Conservation (phyloP, 53 echinoderm and acorn worm species). For the Holothuria scabra region DNA sequence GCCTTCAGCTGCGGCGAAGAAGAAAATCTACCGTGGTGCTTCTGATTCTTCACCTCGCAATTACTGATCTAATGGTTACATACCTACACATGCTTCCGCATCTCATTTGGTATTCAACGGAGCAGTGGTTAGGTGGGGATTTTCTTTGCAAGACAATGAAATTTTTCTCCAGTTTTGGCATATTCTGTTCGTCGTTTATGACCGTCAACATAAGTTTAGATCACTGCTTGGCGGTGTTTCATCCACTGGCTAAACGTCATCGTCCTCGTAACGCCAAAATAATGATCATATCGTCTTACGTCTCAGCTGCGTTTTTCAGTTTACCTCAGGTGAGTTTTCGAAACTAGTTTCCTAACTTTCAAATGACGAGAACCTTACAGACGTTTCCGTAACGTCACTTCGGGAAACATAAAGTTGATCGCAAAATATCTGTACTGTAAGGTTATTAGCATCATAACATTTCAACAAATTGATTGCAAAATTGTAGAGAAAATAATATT, state of each 20-base stretch:
- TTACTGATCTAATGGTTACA: slow-evolving; percentile 86
- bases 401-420: no score
- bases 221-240: slow-evolving; percentile 84
- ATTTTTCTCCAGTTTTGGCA: slow-evolving; percentile 92
- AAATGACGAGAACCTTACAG: no score
- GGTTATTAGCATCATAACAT: no score
- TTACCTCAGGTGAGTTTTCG: slow-evolving; percentile 83
- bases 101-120: slow-evolving; percentile 80
- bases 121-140: slow-evolving; percentile 82
- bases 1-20: slow-evolving; percentile 74
- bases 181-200: slow-evolving; percentile 91
- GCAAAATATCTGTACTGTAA: no score
- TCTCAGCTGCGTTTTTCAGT: slow-evolving; percentile 79
- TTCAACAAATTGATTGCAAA: no score
- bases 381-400: no score
- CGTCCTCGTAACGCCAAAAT: slow-evolving; percentile 72
- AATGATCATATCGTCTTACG: slow-evolving; percentile 80
- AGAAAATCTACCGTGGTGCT: slow-evolving; percentile 92
- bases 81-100: slow-evolving; percentile 89
- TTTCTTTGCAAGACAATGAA: slow-evolving; percentile 82
- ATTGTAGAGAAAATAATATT: no score
- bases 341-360: no score
- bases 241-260: slow-evolving; percentile 80
- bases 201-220: slow-evolving; percentile 95
- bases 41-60: slow-evolving; percentile 86